A percentile compares a stretch with the other conserved stretches of the same genome.
These are phyloP conservation scores for Cyanistes caeruleus DNA, from an alignment of 2,113 vertebrate genomes.

Conservation along the genomic window DNA sequence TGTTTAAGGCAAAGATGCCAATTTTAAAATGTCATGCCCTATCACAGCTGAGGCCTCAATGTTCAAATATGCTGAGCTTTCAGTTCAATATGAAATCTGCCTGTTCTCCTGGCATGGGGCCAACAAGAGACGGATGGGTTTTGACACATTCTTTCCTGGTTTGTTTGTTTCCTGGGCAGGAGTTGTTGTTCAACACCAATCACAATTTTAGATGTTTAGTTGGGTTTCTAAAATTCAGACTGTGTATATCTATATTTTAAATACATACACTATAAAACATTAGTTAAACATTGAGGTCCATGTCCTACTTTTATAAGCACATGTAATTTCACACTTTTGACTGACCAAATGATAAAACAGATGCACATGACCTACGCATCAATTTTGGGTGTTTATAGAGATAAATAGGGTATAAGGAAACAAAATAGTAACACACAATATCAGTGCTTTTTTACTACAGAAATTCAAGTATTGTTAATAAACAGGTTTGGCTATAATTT, in stretches of 20 bases:
- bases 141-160: background rate
- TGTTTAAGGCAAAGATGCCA: background rate
- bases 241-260: background rate
- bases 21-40: background rate
- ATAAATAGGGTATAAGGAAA: background rate
- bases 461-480: background rate
- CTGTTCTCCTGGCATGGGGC: background rate
- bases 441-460: background rate
- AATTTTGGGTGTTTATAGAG: background rate
- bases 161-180: background rate
- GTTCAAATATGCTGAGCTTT: background rate
- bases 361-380: rapidly evolving
- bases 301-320: background rate
- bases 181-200: background rate
- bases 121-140: constrained; percentile 2
- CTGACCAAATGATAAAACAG: background rate
- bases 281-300: background rate
- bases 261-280: background rate
- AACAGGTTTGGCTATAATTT: background rate
- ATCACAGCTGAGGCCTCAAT: background rate
- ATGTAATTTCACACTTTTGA: background rate
- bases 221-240: background rate
- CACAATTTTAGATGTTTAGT: background rate
- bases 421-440: background rate
- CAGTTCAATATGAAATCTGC: background rate